These are phyloP conservation scores for Aricia agestis DNA, from an alignment of 1,140 invertebrate genomes.

Conservation along the genomic window DNA sequence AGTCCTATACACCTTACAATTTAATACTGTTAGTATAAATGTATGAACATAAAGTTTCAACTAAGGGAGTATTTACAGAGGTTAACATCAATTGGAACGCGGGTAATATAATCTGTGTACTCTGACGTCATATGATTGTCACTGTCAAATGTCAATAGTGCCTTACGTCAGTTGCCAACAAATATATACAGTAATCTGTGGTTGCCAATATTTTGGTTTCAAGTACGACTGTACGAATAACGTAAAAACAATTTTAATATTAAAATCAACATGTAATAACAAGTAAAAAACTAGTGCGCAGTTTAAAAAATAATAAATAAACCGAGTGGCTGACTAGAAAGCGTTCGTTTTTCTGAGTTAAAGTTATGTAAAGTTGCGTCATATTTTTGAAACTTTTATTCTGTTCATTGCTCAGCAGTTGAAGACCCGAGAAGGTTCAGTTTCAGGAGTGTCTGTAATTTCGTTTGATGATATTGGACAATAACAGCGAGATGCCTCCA, in stretches of 20 bases:
- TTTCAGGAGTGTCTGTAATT: not conserved
- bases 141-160: too few species aligned
- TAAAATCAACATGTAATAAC: not conserved
- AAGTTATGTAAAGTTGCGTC: not conserved
- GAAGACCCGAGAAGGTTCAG: not conserved
- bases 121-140: too few species aligned
- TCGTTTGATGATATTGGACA: slow-evolving; percentile 63
- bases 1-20: too few species aligned
- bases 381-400: not conserved
- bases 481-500: slow-evolving; percentile 55
- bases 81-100: too few species aligned
- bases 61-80: too few species aligned
- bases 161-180: too few species aligned
- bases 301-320: not conserved
- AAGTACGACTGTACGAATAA: not conserved
- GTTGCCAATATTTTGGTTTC: too few species aligned
- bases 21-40: too few species aligned
- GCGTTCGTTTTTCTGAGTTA: not conserved
- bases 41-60: too few species aligned
- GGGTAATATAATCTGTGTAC: not conserved
- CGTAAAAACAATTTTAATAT: not conserved
- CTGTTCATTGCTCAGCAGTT: not conserved
- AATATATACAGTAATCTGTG: too few species aligned
- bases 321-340: not conserved
- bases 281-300: not conserved